Conservation (phyloP, 2,797 vertebrate genomes). For the Chloroceryle amazona region DNA sequence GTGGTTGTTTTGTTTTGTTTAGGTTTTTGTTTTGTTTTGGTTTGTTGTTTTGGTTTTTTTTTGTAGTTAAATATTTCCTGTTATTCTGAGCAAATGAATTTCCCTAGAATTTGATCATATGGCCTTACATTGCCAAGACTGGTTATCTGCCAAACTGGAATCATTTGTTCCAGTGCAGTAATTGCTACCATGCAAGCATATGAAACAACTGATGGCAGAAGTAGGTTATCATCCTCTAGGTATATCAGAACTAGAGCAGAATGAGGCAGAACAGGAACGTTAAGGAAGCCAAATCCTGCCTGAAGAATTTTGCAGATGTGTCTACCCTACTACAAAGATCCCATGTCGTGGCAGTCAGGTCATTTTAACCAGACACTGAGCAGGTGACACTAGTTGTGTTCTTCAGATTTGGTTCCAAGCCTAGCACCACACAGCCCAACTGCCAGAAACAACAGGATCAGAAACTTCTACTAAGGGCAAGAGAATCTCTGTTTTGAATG, state of each 20-base stretch:
- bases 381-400: neutral
- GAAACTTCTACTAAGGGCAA: neutral
- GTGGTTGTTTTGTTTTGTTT: too few relatives aligned
- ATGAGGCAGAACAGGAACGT: conserved; percentile 3
- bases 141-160: conserved; percentile 24
- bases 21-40: neutral
- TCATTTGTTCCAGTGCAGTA: conserved; percentile 2
- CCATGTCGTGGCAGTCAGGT: neutral
- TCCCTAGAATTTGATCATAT: neutral
- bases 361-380: neutral
- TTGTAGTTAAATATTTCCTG: neutral
- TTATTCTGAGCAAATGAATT: neutral
- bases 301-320: neutral
- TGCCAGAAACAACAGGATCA: neutral
- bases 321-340: neutral
- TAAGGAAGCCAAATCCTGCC: neutral
- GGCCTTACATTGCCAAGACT: neutral
- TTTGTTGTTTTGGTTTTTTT: neutral
- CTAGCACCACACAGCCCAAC: neutral
- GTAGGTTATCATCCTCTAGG: conserved; percentile 4
- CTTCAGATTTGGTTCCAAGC: neutral
- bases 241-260: conserved; percentile 33
- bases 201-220: conserved; percentile 5
- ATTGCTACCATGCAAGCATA: conserved; percentile 6
- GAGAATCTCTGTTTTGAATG: neutral